Base-by-base conservation (phyloP, 1,140 invertebrate species). In the Neodiprion pinetum region DNA sequence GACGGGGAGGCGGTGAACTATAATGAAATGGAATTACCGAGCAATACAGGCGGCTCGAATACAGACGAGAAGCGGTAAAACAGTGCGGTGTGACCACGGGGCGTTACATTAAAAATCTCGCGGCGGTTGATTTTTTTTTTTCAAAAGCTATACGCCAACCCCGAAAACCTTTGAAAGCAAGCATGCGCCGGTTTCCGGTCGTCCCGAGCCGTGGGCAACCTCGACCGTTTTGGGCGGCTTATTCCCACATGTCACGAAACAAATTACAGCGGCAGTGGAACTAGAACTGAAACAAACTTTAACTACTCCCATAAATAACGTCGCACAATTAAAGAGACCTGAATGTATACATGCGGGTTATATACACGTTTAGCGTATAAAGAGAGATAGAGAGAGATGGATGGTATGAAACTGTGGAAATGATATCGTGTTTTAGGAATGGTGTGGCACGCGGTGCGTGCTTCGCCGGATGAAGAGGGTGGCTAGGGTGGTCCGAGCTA, bases 341-440 rank as follows among this genome's bases (percentile, higher is more conserved):
- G 53, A 61, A 17, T 61, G 11, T 61, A 17, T 61, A 17, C 67
- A 69, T 40, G 28, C 28, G 5, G 28, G 28, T 40, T 40, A 40
- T 23, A 47, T 69, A 23, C 23, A 23, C 67, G 67, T 47, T 14
- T 69, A 14, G 67, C 21, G 67, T 69, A 69, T 69, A 23, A 69
- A 23, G 66, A n/a, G 11, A 21, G 67, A 75, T 48, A 68, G 71
- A 70, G 49, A 17, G 67, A 66, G 61, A 75, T 70, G 67, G n/a
- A 69, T 68, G 7, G 9, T 4, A 5, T 49, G 72, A 71, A 77
- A 78, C 71, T 71, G 74, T 67, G 74, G 79, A 75, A 80, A 74
- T 68, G 77, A 72, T 80, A 75, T 80, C 79, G 77, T 80, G 79
- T 80, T 79, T 74, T 70, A 73, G 75, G 53, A 61, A 61, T 61